Percentiles rank a stretch among this genome's conserved stretches.
These are phyloP conservation scores for Stylophora pistillata DNA, from an alignment of 64 coral and sea anemone species.

Conservation along the genomic window DNA sequence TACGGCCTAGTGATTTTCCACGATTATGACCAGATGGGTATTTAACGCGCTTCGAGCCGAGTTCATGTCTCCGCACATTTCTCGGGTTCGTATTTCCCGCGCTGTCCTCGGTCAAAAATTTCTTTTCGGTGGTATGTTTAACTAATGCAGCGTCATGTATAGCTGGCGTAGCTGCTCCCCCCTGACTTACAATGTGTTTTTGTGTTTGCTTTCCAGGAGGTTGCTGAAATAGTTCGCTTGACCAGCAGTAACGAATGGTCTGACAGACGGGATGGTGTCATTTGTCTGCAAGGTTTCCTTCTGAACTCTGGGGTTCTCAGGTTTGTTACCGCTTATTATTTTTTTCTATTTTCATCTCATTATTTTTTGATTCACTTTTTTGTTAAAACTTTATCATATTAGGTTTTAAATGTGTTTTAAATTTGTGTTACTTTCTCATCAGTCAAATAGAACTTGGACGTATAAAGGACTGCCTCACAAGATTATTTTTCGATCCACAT, in stretches of 20 bases:
- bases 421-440: not conserved
- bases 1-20: too few relatives aligned
- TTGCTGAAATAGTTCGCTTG: conserved; percentile 86
- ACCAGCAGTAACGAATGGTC: conserved; percentile 81
- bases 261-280: conserved; percentile 87
- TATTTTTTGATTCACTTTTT: not conserved
- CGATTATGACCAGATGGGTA: too few relatives aligned
- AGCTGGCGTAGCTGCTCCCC: too few relatives aligned
- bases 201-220: conserved; percentile 75
- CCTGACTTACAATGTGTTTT: not conserved
- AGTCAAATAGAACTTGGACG: conserved; percentile 80
- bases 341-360: too few relatives aligned
- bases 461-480: conserved; percentile 89
- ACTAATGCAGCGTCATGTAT: too few relatives aligned
- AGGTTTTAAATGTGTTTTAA: not conserved
- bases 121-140: not conserved
- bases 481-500: conserved; percentile 94
- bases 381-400: not conserved
- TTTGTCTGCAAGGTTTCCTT: conserved; percentile 78
- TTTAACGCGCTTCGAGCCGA: too few relatives aligned
- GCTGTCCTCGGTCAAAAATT: not conserved
- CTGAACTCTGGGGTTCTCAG: conserved; percentile 90
- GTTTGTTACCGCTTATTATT: conserved; percentile 12
- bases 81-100: too few relatives aligned
- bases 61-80: too few relatives aligned